Base-by-base conservation (phyloP, 2,113 vertebrate species). In the Antigone vipio region DNA sequence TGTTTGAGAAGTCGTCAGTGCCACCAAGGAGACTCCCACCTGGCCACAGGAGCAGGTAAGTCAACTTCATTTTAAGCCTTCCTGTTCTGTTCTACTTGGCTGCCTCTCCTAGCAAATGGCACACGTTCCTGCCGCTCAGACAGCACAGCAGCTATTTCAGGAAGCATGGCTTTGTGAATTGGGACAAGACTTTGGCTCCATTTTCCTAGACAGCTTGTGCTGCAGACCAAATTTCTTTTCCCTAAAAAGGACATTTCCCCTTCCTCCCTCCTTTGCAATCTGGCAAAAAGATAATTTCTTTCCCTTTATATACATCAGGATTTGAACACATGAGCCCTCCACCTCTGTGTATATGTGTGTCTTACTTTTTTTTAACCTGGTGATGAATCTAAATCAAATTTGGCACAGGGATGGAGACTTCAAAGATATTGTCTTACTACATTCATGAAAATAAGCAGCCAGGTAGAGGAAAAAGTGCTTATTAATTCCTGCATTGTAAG, bases 11-110 rank as follows among this genome's bases (percentile, higher is more conserved):
- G 8, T 55, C 53, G 27, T 47, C 16, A 40, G 53, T 68, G 53
- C 9, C 53, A 52, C 53, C 1, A 4, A 60, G 47, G 29, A 67
- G 29, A 63, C 9, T 11, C 26, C 26, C 20, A 19, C 0, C 0
- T 24, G 49, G 49, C 27, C 50, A 78, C 13, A 26, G 23, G 14
- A 50, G 24, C 2, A 59, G 32, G 17, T 27, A 56, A 86, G 30
- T 79, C 62, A 66, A 35, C 32, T 74, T 78, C 27, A 32, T 73
- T 90, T 85, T 44, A 29, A 78, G 35, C 29, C 12, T 53, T 68
- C 15, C 9, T 47, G 4, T 45, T 93, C 34, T 77, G 55, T 74
- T 86, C 56, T 50, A 9, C 56, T 82, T 71, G 66, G 45, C 71
- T 91, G 56, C 45, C 27, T 78, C 60, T 89, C n/a, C 69, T 27